These are phyloP conservation scores for Polyergus mexicanus DNA, from an alignment of 1,140 invertebrate genomes.

Conservation along the genomic window DNA sequence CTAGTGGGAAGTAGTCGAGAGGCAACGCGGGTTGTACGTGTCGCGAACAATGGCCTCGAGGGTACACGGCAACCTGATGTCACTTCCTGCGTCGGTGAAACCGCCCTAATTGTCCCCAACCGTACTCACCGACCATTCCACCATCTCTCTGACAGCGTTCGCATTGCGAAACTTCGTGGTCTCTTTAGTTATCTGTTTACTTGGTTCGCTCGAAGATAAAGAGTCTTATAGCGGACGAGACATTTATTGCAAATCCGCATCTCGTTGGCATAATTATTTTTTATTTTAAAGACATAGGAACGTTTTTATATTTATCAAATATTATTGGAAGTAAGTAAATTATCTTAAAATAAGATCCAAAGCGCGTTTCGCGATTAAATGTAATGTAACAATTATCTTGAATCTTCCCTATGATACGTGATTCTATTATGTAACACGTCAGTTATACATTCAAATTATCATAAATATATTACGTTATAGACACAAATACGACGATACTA, in stretches of 20 bases:
- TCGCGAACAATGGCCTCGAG: constrained; percentile 78
- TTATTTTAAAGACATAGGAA: background rate
- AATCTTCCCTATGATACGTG: background rate
- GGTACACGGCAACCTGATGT: constrained; percentile 79
- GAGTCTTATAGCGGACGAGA: constrained; percentile 20
- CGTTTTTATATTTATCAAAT: background rate
- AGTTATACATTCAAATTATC: background rate
- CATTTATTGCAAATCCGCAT: background rate
- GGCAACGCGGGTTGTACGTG: constrained; percentile 76
- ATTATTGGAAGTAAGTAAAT: background rate
- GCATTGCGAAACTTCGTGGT: constrained; percentile 54
- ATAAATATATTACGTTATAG: background rate
- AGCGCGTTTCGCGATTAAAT: background rate
- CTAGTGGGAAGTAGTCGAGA: constrained; percentile 71
- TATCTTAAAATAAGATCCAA: background rate
- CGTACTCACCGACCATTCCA: constrained; percentile 66
- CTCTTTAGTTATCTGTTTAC: constrained; percentile 60
- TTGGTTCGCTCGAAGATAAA: constrained; percentile 31
- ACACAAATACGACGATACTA: background rate
- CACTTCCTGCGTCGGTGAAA: constrained; percentile 78
- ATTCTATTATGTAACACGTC: background rate
- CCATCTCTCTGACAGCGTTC: constrained; percentile 28
- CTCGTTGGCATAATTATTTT: background rate
- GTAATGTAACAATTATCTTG: background rate
- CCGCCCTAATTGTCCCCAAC: constrained; percentile 78